A percentile compares a stretch with the other conserved stretches of the same genome.
These are phyloP conservation scores for Stichopus chloronotus DNA, from an alignment of 35 echinoderm and acorn worm species.

Conservation along the genomic window DNA sequence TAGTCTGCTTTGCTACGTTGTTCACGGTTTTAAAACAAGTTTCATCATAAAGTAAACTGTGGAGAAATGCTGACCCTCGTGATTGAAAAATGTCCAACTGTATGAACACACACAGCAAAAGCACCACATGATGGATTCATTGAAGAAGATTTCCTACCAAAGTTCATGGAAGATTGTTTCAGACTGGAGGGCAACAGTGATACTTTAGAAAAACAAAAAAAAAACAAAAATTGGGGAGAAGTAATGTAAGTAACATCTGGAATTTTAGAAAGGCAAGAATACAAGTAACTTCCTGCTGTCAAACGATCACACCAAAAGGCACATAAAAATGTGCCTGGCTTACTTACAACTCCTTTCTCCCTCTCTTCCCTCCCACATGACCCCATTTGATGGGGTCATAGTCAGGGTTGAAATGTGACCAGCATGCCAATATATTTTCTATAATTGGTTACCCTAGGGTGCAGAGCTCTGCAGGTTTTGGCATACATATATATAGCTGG, in stretches of 20 bases:
- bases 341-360: background rate
- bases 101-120: too few relatives aligned
- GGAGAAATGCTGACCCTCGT: too few relatives aligned
- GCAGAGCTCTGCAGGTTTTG: slow-evolving; percentile 1
- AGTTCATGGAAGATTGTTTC: too few relatives aligned
- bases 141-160: too few relatives aligned
- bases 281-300: slow-evolving; percentile 4
- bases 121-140: too few relatives aligned
- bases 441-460: slow-evolving; percentile 53
- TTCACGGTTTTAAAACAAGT: too few relatives aligned
- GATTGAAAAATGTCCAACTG: too few relatives aligned
- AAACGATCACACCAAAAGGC: background rate
- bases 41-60: too few relatives aligned
- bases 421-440: slow-evolving; percentile 40
- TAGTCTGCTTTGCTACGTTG: too few relatives aligned
- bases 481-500: background rate
- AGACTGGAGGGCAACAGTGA: too few relatives aligned
- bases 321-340: background rate
- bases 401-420: slow-evolving; percentile 53
- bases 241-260: slow-evolving; percentile 5
- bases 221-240: background rate
- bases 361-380: slow-evolving; percentile 1
- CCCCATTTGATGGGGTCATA: slow-evolving; percentile 46
- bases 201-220: background rate
- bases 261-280: background rate